Conservation (phyloP, 92 coral and sea anemone genomes). For the Actinostola sp. region DNA sequence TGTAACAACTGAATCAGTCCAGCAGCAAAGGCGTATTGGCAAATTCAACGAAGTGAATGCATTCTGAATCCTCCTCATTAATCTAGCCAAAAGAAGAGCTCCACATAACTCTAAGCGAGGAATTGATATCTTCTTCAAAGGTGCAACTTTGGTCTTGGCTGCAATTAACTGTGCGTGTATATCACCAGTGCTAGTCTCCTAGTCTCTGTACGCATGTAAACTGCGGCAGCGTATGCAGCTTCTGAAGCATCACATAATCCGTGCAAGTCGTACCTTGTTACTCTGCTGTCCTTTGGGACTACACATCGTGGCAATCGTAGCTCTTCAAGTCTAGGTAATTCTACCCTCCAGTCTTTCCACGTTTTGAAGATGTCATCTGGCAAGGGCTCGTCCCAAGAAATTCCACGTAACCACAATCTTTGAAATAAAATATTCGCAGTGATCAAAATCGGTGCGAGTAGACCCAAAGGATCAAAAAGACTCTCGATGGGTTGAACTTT, state of each 20-base stretch:
- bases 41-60: slow-evolving; percentile 21
- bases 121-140: slow-evolving; percentile 52
- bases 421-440: slow-evolving; percentile 24
- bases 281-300: slow-evolving; percentile 15
- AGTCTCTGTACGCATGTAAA: slow-evolving; percentile 41
- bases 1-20: slow-evolving; percentile 46
- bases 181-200: slow-evolving; percentile 36
- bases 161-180: slow-evolving; percentile 29
- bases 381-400: slow-evolving; percentile 24
- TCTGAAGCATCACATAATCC: slow-evolving; percentile 14
- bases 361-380: slow-evolving; percentile 17
- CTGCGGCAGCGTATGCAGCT: slow-evolving; percentile 52
- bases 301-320: slow-evolving; percentile 52
- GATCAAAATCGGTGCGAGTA: slow-evolving; percentile 23
- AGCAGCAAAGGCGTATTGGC: slow-evolving; percentile 30
- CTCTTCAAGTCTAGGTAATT: slow-evolving; percentile 28
- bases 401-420: slow-evolving; percentile 13
- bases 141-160: slow-evolving; percentile 62
- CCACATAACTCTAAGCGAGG: slow-evolving; percentile 59
- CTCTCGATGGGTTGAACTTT: slow-evolving; percentile 23
- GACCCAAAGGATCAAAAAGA: slow-evolving; percentile 34
- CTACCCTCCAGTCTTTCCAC: slow-evolving; percentile 53
- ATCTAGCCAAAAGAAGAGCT: slow-evolving; percentile 43
- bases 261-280: slow-evolving; percentile 33
- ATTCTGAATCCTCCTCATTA: slow-evolving; percentile 33